Base-by-base conservation (phyloP, 2,888 invertebrate genomes). In the Mimachlamys varia region DNA sequence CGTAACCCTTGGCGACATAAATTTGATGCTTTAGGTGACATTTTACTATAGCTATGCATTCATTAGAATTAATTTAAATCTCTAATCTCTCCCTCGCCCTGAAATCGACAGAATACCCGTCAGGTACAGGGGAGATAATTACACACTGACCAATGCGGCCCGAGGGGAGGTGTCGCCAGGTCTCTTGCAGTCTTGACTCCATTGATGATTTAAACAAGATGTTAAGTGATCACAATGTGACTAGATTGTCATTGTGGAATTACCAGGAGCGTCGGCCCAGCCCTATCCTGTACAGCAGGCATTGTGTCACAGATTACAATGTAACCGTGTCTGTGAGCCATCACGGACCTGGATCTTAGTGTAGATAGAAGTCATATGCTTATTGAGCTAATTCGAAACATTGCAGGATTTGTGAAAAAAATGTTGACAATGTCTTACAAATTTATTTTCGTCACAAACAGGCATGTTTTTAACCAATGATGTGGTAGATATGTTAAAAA, bases 21-120 rank as follows among this genome's bases (percentile, higher is more conserved):
- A 76, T 33, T 76, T 76, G 76, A 76, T 33, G 27, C 76, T 76
- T 27, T 76, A 76, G 27, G 76, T 33, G 76, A 76, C 76, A 76
- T 27, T 76, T 76, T 76, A 76, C 27, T 76, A 27, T 27, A 22
- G 22, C 76, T 76, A 76, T 27, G 27, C 76, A 76, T 76, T 76
- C 76, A 76, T 76, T 76, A 76, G 76, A 76, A 76, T 76, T 76
- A 27, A 76, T 76, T 76, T 76, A 15, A 76, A 76, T 76, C 76
- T 76, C 76, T 76, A 76, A 76, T 76, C 27, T 33, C 76, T 76
- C 76, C 76, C 76, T 76, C 76, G 4, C 15, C 76, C 76, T 33
- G 76, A 76, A 76, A 27, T 76, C 33, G 76, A 76, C 76, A 76
- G 76, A 76, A 76, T 76, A 10, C 33, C 76, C 76, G 76, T 76